A percentile compares a stretch with the other conserved stretches of the same genome.
Conservation (phyloP, 30 jellyfish, hydroid and myxozoan species). For the Clytia hemisphaerica region DNA sequence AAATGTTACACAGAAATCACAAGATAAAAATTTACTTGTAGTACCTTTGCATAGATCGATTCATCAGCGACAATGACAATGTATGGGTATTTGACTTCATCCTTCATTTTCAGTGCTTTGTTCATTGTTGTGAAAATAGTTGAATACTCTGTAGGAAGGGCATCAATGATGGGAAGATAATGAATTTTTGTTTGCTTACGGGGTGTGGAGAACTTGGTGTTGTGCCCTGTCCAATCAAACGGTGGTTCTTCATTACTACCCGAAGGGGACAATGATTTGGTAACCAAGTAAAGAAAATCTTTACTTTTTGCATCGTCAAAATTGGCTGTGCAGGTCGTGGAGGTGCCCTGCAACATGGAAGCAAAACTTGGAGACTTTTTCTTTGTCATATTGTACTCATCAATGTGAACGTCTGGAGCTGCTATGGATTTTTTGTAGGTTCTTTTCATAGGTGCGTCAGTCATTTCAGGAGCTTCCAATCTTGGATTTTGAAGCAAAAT, state of each 20-base stretch:
- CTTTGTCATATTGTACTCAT: too few relatives aligned
- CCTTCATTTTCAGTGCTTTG: too few relatives aligned
- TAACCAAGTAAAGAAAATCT: constrained; percentile 3
- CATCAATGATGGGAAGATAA: too few relatives aligned
- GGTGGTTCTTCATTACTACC: not conserved
- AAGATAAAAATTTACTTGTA: too few relatives aligned
- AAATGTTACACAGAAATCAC: too few relatives aligned
- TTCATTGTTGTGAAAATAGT: too few relatives aligned
- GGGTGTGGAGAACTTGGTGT: not conserved
- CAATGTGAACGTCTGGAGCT: not conserved
- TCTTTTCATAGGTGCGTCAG: not conserved
- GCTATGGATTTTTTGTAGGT: not conserved
- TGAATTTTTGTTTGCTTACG: constrained; percentile 6
- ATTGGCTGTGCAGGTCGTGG: too few relatives aligned
- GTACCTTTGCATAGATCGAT: constrained; percentile 5
- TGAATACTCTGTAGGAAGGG: too few relatives aligned
- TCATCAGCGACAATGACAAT: not conserved
- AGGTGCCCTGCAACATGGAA: too few relatives aligned
- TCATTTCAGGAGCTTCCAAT: not conserved
- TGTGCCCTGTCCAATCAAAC: constrained; percentile 5
- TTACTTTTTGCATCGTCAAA: too few relatives aligned
- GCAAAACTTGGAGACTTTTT: too few relatives aligned
- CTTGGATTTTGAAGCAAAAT: constrained; percentile 26
- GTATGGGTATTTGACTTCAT: too few relatives aligned
- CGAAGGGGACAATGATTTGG: constrained; percentile 1